Percentiles rank a stretch among this genome's conserved stretches.
phyloP scores from a whole-genome alignment of 1,140 invertebrate species.

The Antheraea pernyi region DNA sequence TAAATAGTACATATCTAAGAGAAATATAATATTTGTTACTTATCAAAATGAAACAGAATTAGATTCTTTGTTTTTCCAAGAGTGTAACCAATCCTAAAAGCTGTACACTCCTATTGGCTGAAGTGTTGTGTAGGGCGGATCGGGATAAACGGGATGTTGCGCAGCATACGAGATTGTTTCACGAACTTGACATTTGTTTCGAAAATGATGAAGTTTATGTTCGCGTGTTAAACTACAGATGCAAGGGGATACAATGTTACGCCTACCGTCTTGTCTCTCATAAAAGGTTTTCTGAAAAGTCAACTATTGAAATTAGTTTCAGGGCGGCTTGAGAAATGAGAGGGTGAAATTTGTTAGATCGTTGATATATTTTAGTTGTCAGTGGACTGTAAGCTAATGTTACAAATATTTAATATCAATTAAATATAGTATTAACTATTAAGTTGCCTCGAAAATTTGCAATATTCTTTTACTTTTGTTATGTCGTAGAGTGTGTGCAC shows the following conservation, averaged over 20 bases:
- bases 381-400: neutral
- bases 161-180: slow-evolving; percentile 21
- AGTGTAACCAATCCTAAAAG: slow-evolving; percentile 61
- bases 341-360: slow-evolving; percentile 41
- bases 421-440: neutral
- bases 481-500: neutral
- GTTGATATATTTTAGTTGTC: slow-evolving; percentile 18
- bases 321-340: slow-evolving; percentile 48
- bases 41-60: slow-evolving; percentile 43
- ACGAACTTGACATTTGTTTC: slow-evolving; percentile 46
- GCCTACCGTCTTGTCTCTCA: slow-evolving; percentile 51
- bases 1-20: neutral
- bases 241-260: slow-evolving; percentile 46
- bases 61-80: slow-evolving; percentile 49
- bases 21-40: slow-evolving; percentile 23
- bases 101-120: slow-evolving; percentile 42
- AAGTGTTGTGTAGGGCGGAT: slow-evolving; percentile 41
- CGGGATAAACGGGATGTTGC: slow-evolving; percentile 52
- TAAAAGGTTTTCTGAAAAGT: slow-evolving; percentile 19
- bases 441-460: neutral
- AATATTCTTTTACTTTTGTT: neutral
- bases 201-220: slow-evolving; percentile 43
- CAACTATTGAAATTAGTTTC: slow-evolving; percentile 55
- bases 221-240: slow-evolving; percentile 27
- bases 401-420: neutral